A percentile compares a stretch with the other conserved stretches of the same genome.
These are phyloP conservation scores for Hoplostethus atlanticus DNA, from an alignment of 2,797 vertebrate species.

Conservation along the genomic window DNA sequence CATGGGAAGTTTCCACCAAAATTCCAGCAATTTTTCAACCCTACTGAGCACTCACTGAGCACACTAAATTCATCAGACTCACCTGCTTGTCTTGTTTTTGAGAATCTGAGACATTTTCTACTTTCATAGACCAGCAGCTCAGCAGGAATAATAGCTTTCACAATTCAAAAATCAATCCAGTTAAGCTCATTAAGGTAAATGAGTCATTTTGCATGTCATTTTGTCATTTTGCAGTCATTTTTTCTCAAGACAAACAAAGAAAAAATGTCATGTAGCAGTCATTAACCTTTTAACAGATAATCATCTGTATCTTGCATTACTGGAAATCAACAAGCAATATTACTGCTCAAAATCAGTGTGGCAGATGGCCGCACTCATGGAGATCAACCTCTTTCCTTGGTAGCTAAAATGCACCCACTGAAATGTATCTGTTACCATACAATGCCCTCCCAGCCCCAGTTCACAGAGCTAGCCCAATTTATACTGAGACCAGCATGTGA, in stretches of 20 bases:
- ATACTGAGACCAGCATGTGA: constrained; percentile 32
- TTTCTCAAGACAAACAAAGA: neutral
- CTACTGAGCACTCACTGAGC: constrained; percentile 5
- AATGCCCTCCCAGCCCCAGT: constrained; percentile 46
- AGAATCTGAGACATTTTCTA: neutral
- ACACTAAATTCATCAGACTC: constrained; percentile 1
- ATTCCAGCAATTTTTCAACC: too few relatives aligned
- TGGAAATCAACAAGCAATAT: constrained; percentile 13
- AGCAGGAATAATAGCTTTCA: constrained; percentile 42
- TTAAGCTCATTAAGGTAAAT: constrained; percentile 50
- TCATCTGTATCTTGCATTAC: constrained; percentile 2
- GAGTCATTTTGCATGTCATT: constrained; percentile 19
- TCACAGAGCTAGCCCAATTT: constrained; percentile 49
- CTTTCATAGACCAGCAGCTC: constrained; percentile 6
- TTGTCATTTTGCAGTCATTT: constrained; percentile 8
- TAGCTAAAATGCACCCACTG: constrained; percentile 8
- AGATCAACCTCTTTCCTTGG: constrained; percentile 27
- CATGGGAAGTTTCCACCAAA: too few relatives aligned
- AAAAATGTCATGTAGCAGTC: constrained; percentile 44
- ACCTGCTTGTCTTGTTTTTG: too few relatives aligned
- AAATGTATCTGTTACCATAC: constrained; percentile 61
- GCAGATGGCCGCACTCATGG: constrained; percentile 25
- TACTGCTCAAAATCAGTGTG: constrained; percentile 27
- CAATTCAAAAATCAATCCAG: constrained; percentile 44
- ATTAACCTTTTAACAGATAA: constrained; percentile 31